Base-by-base conservation (phyloP, 1,140 invertebrate species). In the Scaptomyza graminum region DNA sequence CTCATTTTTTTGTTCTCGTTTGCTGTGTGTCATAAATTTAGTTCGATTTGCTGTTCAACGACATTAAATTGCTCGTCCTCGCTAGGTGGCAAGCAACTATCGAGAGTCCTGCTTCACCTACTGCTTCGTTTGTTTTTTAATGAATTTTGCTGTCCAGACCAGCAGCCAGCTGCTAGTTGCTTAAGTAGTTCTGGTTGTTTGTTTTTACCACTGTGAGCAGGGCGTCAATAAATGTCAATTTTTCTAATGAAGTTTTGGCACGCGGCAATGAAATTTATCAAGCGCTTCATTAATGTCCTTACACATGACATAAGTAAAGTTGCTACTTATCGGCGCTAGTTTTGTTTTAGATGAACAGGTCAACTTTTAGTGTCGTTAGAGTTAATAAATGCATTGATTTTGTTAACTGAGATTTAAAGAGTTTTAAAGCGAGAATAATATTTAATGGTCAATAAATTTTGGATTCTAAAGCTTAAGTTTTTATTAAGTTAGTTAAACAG, bases 1-100 rank as follows among this genome's bases (percentile, higher is more conserved):
- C 57, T 39, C 59, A 57, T 41, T 65, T 68, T 62, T 63, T 46
- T 47, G 22, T 50, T 9, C 37, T 59, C 41, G 25, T 68, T 61
- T 50, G 51, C 72, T 66, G 76, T 72, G 80, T 84, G 81, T 90
- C 85, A 90, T 90, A 90, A 90, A 90, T 90, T 85, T 90, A 90
- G 85, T 90, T 90, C 85, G 85, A 90, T 90, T 90, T 90, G 79
- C 82, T 89, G 76, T 90, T 80, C 83, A 76, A 83, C 62, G 81
- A 76, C 81, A 85, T 87, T 87, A 85, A 78, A 69, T 73, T 55
- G 68, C 18, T 51, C 46, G 70, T 72, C 52, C 71, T 52, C 49
- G 54, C 57, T 54, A 59, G 66, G 52, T 67, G 59, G 39, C 37
- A 13, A 34, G 18, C 50, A 64, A 46, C 61, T 55, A 66, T 37